Evolutionary conservation across 2,113 vertebrate genomes (phyloP).

Genomic region (Sardina pilchardus): DNA sequence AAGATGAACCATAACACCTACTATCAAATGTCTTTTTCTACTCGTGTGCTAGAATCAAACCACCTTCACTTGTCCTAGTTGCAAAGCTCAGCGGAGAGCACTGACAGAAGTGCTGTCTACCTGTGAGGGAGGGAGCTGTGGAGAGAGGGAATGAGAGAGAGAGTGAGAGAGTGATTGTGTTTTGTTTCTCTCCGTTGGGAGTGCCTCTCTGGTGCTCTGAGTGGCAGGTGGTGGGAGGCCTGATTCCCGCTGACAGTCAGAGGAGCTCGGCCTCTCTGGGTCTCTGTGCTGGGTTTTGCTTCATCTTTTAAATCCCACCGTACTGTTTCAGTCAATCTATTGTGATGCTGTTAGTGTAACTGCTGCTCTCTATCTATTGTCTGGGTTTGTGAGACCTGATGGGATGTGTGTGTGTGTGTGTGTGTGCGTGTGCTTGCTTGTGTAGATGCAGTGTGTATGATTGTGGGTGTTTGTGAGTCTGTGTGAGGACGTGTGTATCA

Average conservation of each 20-base stretch:
- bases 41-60: not conserved
- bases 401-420: not conserved
- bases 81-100: not conserved
- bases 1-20: not conserved
- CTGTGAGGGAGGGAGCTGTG: not conserved
- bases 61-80: not conserved
- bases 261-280: not conserved
- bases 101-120: not conserved
- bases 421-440: not conserved
- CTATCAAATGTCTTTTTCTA: not conserved
- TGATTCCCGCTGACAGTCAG: not conserved
- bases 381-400: not conserved
- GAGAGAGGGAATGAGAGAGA: not conserved
- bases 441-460: not conserved
- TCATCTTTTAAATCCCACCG: not conserved
- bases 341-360: not conserved
- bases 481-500: conserved; percentile 30
- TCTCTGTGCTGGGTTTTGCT: not conserved
- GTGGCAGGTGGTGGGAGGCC: not conserved
- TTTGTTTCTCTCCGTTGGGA: not conserved
- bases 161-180: not conserved
- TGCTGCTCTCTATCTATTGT: not conserved
- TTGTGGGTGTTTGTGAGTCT: conserved; percentile 22
- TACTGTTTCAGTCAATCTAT: not conserved
- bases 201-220: not conserved